phyloP scores from a whole-genome alignment of 2,888 invertebrate species.

The Leucania comma region DNA sequence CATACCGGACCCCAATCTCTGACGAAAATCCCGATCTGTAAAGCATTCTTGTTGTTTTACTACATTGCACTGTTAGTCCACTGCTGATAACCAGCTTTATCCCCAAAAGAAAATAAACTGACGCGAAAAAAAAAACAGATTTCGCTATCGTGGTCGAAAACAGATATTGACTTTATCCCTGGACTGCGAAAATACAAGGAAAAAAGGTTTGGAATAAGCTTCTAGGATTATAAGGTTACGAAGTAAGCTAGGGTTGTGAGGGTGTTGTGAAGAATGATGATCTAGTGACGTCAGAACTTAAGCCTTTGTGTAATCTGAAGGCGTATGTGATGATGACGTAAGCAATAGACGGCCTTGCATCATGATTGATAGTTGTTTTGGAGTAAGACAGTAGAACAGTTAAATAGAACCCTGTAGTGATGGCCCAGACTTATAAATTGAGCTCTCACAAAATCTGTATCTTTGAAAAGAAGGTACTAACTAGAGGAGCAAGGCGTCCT shows the following conservation, averaged over 20 bases:
- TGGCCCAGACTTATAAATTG: too few relatives aligned
- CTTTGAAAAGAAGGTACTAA: too few relatives aligned
- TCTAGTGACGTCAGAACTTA: conserved; percentile 14
- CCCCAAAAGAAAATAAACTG: conserved; percentile 27
- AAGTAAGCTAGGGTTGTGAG: conserved; percentile 39
- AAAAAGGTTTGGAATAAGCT: conserved; percentile 51
- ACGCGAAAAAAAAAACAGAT: conserved; percentile 35
- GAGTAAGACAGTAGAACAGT: background rate
- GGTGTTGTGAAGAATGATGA: conserved; percentile 29
- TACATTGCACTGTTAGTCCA: conserved; percentile 8
- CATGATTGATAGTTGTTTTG: conserved; percentile 1
- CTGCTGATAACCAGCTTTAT: conserved; percentile 29
- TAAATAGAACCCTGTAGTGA: too few relatives aligned
- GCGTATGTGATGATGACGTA: background rate
- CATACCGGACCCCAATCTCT: conserved; percentile 22
- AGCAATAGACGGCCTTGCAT: background rate
- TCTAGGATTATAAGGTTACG: conserved; percentile 46
- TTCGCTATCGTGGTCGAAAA: conserved; percentile 35
- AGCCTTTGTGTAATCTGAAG: conserved; percentile 8
- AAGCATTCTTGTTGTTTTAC: conserved; percentile 19
- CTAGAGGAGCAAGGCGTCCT: too few relatives aligned
- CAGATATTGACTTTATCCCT: conserved; percentile 45
- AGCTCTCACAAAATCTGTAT: too few relatives aligned
- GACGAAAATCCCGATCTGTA: conserved; percentile 8
- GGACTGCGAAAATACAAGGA: conserved; percentile 39